Conservation (phyloP, 1,140 invertebrate species). For the Stegodyphus dumicola region DNA sequence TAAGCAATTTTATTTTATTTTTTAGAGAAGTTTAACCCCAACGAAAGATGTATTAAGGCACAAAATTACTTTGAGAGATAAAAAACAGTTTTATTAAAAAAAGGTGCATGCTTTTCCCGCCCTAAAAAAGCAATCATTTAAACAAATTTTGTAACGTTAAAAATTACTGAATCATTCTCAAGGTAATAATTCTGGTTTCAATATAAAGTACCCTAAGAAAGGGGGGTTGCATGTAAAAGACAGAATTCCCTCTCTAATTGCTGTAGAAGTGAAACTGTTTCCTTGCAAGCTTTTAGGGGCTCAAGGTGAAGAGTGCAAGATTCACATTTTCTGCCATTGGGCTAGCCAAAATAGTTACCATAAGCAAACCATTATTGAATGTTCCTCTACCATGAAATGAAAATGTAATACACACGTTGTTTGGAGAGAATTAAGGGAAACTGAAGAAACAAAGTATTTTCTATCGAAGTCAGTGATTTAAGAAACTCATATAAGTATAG, state of each 20-base stretch:
- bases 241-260: background rate
- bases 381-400: background rate
- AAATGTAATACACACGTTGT: background rate
- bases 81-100: background rate
- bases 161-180: background rate
- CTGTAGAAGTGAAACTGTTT: background rate
- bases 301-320: background rate
- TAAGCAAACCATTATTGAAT: background rate
- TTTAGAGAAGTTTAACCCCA: background rate
- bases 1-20: background rate
- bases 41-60: background rate
- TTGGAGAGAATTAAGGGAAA: background rate
- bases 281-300: background rate
- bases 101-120: background rate
- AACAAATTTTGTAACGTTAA: background rate
- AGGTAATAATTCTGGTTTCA: background rate
- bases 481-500: background rate
- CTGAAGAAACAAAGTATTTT: background rate
- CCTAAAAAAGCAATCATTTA: background rate
- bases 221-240: background rate
- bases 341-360: background rate
- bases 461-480: background rate
- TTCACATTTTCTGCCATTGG: background rate
- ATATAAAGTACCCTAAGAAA: background rate
- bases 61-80: background rate